Percentiles rank a stretch among this genome's conserved stretches.
Evolutionary conservation across 2,797 vertebrate genomes (phyloP).

Genomic region (Hyperoplus immaculatus): DNA sequence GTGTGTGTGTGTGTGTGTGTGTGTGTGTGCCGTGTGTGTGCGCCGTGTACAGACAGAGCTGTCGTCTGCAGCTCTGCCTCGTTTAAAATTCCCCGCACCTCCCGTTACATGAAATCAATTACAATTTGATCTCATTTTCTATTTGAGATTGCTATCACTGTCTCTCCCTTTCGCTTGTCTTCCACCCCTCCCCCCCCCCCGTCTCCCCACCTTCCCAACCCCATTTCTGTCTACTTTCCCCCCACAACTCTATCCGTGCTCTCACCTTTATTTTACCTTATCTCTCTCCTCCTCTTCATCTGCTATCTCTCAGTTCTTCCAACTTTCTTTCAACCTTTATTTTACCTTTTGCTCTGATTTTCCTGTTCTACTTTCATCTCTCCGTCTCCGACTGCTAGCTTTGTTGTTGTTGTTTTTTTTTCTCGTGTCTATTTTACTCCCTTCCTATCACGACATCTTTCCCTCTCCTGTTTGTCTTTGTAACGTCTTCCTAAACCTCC

Average conservation of each 20-base stretch:
- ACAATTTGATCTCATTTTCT: constrained; percentile 65
- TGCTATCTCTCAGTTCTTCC: constrained; percentile 13
- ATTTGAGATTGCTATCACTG: constrained; percentile 64
- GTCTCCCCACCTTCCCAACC: constrained; percentile 13
- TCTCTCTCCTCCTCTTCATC: constrained; percentile 21
- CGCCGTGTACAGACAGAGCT: constrained; percentile 22
- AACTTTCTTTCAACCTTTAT: constrained; percentile 53
- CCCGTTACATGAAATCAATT: constrained; percentile 74
- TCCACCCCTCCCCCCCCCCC: constrained; percentile 15
- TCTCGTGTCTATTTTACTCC: neutral
- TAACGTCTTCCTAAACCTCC: no score
- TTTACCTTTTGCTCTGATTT: constrained; percentile 35
- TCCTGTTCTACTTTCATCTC: constrained; percentile 36
- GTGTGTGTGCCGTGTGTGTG: neutral
- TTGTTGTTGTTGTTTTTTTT: neutral
- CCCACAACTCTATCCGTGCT: constrained; percentile 7
- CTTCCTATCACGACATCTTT: neutral
- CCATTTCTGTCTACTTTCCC: constrained; percentile 7
- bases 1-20: no score
- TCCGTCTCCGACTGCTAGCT: constrained; percentile 5
- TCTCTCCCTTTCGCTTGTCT: constrained; percentile 27
- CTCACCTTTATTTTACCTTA: constrained; percentile 43
- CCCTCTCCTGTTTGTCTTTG: neutral
- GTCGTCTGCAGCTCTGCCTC: constrained; percentile 19
- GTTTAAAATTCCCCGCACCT: constrained; percentile 52